phyloP scores from a whole-genome alignment of 2,113 vertebrate species.

The Cyanoliseus patagonus region DNA sequence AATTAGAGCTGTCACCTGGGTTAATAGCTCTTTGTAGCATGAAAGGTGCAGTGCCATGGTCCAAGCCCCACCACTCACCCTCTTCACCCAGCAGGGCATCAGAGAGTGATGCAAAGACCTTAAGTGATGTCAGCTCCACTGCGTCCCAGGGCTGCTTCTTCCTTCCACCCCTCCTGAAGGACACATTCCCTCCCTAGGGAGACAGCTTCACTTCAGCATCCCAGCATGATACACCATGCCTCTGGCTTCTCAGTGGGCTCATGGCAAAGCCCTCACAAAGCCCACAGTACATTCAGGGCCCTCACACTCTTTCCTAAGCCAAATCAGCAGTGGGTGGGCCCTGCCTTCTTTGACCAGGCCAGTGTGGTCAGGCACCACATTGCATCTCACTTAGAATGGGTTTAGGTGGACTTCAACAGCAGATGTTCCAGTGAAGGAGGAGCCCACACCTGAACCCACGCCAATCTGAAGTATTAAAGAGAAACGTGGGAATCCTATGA shows the following conservation, averaged over 20 bases:
- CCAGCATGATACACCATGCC: accelerated
- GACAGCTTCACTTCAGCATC: not conserved
- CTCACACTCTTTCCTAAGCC: not conserved
- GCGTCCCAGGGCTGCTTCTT: not conserved
- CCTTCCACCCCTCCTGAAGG: not conserved
- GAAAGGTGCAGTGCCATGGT: not conserved
- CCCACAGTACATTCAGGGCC: not conserved
- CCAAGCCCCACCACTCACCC: not conserved
- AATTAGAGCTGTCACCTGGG: not conserved
- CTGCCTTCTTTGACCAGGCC: not conserved
- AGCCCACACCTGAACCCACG: accelerated
- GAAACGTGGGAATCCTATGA: accelerated
- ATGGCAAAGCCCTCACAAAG: not conserved
- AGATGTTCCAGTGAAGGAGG: not conserved
- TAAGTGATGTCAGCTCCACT: accelerated
- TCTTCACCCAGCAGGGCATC: not conserved
- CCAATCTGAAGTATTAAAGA: not conserved
- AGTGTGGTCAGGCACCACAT: accelerated
- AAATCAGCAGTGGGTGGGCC: accelerated
- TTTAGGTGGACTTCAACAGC: not conserved
- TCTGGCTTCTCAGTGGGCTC: accelerated
- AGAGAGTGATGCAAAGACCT: not conserved
- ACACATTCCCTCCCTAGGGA: accelerated
- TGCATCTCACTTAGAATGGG: accelerated
- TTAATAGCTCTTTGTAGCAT: accelerated